phyloP scores from a whole-genome alignment of 2,888 invertebrate species.

The Synanthedon andrenaeformis region DNA sequence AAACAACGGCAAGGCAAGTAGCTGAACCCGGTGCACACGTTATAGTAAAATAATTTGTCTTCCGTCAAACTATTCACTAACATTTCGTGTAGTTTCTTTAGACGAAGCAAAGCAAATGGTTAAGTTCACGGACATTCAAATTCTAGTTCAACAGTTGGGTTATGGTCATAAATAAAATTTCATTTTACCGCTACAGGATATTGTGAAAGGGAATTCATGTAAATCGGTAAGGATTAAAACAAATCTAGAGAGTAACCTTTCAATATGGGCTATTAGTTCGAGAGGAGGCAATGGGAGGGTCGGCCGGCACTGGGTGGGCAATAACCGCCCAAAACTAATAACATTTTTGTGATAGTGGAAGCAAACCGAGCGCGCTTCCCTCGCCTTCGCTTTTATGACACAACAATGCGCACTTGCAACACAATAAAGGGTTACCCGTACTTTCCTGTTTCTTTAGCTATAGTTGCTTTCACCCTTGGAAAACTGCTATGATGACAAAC shows the following conservation, averaged over 20 bases:
- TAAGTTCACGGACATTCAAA: too few relatives aligned
- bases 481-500: background rate
- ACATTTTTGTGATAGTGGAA: constrained; percentile 64
- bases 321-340: constrained; percentile 66
- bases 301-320: constrained; percentile 46
- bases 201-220: constrained; percentile 1
- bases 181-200: background rate
- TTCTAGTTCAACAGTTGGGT: background rate
- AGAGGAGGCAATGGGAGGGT: constrained; percentile 38
- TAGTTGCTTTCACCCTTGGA: constrained; percentile 23
- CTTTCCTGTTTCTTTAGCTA: constrained; percentile 23
- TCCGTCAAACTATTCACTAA: constrained; percentile 20
- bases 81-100: too few relatives aligned
- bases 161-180: too few relatives aligned
- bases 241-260: constrained; percentile 19
- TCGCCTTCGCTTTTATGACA: constrained; percentile 48
- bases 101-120: too few relatives aligned
- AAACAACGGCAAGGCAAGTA: too few relatives aligned
- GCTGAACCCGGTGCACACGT: constrained; percentile 23
- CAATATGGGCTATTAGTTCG: constrained; percentile 21
- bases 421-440: constrained; percentile 44
- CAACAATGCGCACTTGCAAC: constrained; percentile 55
- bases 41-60: constrained; percentile 44
- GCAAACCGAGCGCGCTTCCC: constrained; percentile 46
- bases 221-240: constrained; percentile 12